Base-by-base conservation (phyloP, 1,140 invertebrate species). In the Drosophila oshimai region DNA sequence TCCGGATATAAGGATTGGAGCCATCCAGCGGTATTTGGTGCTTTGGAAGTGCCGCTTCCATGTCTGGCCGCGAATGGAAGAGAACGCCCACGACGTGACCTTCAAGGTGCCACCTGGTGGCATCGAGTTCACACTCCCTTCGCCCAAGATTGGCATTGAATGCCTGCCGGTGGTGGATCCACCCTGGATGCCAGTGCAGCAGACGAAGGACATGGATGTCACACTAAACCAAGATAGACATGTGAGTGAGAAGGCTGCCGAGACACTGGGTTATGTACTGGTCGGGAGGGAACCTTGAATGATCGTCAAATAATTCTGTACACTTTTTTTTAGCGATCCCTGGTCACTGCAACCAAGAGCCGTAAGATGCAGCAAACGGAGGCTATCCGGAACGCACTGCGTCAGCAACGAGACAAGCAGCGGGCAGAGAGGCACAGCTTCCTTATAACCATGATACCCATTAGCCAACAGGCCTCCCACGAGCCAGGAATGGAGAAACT, bases 331-430 rank as follows among this genome's bases (percentile, higher is more conserved):
- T 91, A 99, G 97, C 94, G 97, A 89, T 98, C 98, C 9, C 93
- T 99, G 79, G 98, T 99, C 12, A 99, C 99, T 22, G 98, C 99
- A 1, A 99, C 98, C 0, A 99, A 99, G 91, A 99, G 98, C 0
- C 93, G 99, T 15, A 98, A 99, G 80, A 99, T 99, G 90, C 98
- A 99, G 90, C 98, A 99, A 91, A 99, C 99, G 29, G 99, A 99
- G 92, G 94, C 99, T 49, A 98, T 99, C 28, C 96, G 98, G 87
- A 95, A 95, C 91, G 99, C 98, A 9, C 92, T 99, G 10, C 95
- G 98, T 90, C 97, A 97, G 22, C 97, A 99, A 87, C 97, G 99
- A 89, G 98, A 99, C 89, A 97, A 98, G 80, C 97, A 98, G 89
- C 93, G 97, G 17, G 95, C 96, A 28, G 98, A 99, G 87, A 91